Evolutionary conservation across 2,113 vertebrate genomes (phyloP).

Genomic region (Nesospiza acunhae): DNA sequence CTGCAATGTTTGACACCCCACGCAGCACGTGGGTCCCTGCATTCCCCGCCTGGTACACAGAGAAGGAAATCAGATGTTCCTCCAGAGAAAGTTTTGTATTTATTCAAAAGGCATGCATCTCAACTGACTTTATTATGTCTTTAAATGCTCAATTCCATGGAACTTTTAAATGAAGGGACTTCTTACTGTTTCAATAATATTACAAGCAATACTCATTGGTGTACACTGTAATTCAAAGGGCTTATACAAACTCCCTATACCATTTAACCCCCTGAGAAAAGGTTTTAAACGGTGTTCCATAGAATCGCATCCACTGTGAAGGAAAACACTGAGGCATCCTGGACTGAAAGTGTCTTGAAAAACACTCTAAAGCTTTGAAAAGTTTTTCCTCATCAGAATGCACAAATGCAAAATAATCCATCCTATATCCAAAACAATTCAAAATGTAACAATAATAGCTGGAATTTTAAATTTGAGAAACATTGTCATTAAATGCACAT

Average conservation of each 20-base stretch:
- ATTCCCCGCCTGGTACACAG: neutral
- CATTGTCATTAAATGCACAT: neutral
- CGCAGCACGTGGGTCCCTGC: neutral
- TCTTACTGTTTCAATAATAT: neutral
- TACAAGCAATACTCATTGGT: neutral
- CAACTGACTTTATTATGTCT: neutral
- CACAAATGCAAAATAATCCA: neutral
- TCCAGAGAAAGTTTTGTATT: neutral
- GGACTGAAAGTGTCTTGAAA: neutral
- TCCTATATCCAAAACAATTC: neutral
- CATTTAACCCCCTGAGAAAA: neutral
- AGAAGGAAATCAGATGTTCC: slow-evolving; percentile 4
- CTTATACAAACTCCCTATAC: neutral
- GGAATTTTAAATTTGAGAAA: slow-evolving; percentile 30
- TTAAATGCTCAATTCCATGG: neutral
- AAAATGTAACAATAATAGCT: neutral
- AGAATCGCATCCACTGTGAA: neutral
- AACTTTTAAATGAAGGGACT: neutral
- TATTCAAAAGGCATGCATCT: slow-evolving; percentile 24
- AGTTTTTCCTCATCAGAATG: neutral
- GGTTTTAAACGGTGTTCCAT: neutral
- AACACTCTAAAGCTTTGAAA: neutral
- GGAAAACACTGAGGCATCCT: neutral
- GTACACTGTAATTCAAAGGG: neutral
- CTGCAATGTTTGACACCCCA: neutral